phyloP scores from a whole-genome alignment of 2,888 invertebrate species.

The Sarcophaga caerulescens region DNA sequence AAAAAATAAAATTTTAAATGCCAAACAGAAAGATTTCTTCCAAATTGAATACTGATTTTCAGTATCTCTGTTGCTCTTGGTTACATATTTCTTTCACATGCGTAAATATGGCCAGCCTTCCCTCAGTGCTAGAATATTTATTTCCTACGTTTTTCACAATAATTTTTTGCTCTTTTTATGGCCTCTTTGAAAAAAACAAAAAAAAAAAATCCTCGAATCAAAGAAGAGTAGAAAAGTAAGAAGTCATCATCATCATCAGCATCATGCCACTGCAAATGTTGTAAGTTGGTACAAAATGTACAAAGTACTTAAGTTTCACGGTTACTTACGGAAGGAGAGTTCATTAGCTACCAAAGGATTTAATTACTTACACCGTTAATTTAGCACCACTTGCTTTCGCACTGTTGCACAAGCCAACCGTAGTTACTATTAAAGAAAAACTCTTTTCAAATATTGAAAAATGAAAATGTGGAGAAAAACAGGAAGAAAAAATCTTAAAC shows the following conservation, averaged over 20 bases:
- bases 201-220: slow-evolving; percentile 10
- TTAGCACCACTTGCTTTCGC: slow-evolving; percentile 81
- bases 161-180: slow-evolving; percentile 39
- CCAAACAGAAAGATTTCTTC: background rate
- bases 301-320: slow-evolving; percentile 65
- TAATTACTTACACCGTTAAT: slow-evolving; percentile 81
- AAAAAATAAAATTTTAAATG: background rate
- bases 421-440: slow-evolving; percentile 46
- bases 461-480: slow-evolving; percentile 36
- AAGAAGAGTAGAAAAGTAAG: slow-evolving; percentile 22
- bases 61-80: background rate
- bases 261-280: slow-evolving; percentile 52
- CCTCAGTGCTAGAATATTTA: slow-evolving; percentile 1
- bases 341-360: slow-evolving; percentile 79
- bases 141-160: background rate
- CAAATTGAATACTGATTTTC: background rate
- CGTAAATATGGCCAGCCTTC: background rate
- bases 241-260: slow-evolving; percentile 52
- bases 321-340: slow-evolving; percentile 72
- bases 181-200: slow-evolving; percentile 16
- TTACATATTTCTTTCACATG: background rate
- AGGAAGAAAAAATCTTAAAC: background rate
- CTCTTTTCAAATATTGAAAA: slow-evolving; percentile 15
- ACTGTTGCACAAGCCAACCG: slow-evolving; percentile 79
- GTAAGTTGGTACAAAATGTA: slow-evolving; percentile 59